Evolutionary conservation across 2,888 invertebrate genomes (phyloP).

Genomic region (Cosmia pyralina): DNA sequence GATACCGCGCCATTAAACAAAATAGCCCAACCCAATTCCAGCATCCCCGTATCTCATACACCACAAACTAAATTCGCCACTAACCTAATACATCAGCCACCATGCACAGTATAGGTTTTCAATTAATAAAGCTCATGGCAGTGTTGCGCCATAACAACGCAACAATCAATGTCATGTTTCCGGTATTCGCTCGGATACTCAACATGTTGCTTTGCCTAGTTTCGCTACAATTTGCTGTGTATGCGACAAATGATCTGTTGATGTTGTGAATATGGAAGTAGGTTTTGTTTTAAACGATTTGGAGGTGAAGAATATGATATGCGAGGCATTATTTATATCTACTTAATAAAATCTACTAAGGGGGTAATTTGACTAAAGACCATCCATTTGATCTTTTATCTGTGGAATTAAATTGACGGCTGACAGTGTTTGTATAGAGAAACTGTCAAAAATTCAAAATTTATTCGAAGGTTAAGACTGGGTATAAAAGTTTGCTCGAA

Average conservation of each 20-base stretch:
- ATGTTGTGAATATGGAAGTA: slow-evolving; percentile 18
- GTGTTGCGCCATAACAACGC: slow-evolving; percentile 50
- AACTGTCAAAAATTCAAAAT: too few relatives aligned
- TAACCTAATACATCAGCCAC: slow-evolving; percentile 24
- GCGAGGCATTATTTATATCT: too few relatives aligned
- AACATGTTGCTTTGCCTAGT: slow-evolving; percentile 40
- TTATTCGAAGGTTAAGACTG: too few relatives aligned
- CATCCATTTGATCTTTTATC: too few relatives aligned
- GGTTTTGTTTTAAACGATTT: not conserved
- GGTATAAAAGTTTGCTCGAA: too few relatives aligned
- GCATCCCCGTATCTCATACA: not conserved
- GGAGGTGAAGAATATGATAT: too few relatives aligned
- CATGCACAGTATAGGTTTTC: slow-evolving; percentile 55
- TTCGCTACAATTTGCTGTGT: slow-evolving; percentile 56
- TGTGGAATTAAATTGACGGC: too few relatives aligned
- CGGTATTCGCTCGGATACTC: slow-evolving; percentile 48
- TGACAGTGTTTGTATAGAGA: too few relatives aligned
- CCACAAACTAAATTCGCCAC: slow-evolving; percentile 1
- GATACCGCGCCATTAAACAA: too few relatives aligned
- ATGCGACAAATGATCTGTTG: slow-evolving; percentile 43
- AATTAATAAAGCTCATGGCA: slow-evolving; percentile 66
- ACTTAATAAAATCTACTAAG: too few relatives aligned
- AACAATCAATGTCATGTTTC: slow-evolving; percentile 63
- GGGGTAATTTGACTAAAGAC: too few relatives aligned
- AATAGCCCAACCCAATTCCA: not conserved